A percentile compares a stretch with the other conserved stretches of the same genome.
phyloP scores from a whole-genome alignment of 2,113 vertebrate genomes.

The Pomatostomus ruficeps region DNA sequence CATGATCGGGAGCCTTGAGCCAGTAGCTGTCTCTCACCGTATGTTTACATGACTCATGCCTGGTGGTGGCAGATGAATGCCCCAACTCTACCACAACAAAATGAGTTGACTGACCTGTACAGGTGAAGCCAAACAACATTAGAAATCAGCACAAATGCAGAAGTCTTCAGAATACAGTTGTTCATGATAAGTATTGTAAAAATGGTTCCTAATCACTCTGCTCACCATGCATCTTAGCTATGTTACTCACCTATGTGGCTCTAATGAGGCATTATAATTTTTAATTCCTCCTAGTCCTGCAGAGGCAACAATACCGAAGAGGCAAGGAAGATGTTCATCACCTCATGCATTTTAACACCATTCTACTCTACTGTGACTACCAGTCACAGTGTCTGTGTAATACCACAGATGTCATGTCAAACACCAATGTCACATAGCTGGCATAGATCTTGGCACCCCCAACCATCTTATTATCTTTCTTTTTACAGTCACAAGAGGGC shows the following conservation, averaged over 20 bases:
- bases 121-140: neutral
- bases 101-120: neutral
- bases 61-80: neutral
- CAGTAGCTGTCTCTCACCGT: neutral
- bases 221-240: neutral
- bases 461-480: neutral
- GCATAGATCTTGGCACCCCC: neutral
- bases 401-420: neutral
- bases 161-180: accelerated
- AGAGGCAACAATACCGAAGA: neutral
- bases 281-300: neutral
- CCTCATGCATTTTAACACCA: neutral
- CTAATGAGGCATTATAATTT: neutral
- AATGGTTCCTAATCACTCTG: neutral
- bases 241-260: accelerated
- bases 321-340: neutral
- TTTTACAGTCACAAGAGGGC: neutral
- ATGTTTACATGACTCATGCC: accelerated
- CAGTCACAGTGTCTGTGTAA: neutral
- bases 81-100: neutral
- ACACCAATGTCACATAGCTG: neutral
- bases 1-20: neutral
- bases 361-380: neutral
- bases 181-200: neutral
- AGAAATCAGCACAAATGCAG: neutral